Evolutionary conservation across 2,888 invertebrate species (phyloP).

Genomic region (Agonopterix alstromeriana): DNA sequence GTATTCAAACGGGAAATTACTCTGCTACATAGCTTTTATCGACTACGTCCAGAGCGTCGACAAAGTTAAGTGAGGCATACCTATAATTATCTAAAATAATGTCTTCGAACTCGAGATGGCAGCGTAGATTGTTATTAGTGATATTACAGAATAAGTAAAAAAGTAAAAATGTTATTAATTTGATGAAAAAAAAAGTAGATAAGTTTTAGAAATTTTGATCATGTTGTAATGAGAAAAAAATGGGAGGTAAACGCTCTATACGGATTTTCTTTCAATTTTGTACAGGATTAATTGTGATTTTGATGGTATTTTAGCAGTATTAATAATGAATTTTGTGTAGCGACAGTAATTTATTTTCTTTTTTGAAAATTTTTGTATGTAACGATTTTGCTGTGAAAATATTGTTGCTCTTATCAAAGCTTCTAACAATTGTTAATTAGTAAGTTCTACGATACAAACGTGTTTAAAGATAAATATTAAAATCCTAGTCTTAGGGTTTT

Average conservation of each 20-base stretch:
- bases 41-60: no score
- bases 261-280: constrained; percentile 19
- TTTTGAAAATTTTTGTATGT: constrained; percentile 10
- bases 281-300: constrained; percentile 14
- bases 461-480: no score
- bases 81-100: background rate
- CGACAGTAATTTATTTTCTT: constrained; percentile 13
- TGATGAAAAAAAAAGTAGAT: constrained; percentile 49
- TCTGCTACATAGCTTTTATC: no score
- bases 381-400: constrained; percentile 4
- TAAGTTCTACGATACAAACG: constrained; percentile 4
- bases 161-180: constrained; percentile 70
- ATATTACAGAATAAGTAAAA: constrained; percentile 70
- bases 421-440: constrained; percentile 64
- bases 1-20: no score
- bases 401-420: constrained; percentile 51
- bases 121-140: constrained; percentile 74
- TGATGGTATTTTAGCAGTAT: constrained; percentile 49
- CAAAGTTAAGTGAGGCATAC: no score
- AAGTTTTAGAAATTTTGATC: constrained; percentile 66
- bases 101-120: constrained; percentile 51
- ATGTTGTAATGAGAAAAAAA: constrained; percentile 51
- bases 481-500: no score
- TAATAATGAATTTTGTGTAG: constrained; percentile 25
- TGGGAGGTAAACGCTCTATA: constrained; percentile 27